These are phyloP conservation scores for Octopus sinensis DNA, from an alignment of 1,140 invertebrate species.

Conservation along the genomic window DNA sequence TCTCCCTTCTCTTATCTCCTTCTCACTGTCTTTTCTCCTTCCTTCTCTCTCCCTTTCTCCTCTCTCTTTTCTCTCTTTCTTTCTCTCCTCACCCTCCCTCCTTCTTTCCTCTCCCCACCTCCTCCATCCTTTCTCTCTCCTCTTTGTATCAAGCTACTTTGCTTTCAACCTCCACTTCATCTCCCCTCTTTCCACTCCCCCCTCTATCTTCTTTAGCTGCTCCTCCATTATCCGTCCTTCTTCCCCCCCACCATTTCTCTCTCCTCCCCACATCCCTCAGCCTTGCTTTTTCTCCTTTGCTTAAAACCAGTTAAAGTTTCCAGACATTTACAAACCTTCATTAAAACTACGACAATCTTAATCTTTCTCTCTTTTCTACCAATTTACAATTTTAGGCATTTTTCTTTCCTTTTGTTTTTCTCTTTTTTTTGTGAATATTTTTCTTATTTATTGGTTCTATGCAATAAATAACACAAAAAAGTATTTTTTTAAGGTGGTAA, in stretches of 20 bases:
- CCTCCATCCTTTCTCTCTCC: not conserved
- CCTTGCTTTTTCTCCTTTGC: not conserved
- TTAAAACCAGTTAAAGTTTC: not conserved
- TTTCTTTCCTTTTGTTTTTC: not conserved
- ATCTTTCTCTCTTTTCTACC: not conserved
- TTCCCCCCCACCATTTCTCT: not conserved
- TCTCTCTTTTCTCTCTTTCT: not conserved
- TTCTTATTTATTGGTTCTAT: too few relatives aligned
- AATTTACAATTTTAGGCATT: not conserved
- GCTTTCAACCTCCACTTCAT: not conserved
- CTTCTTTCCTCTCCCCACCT: not conserved
- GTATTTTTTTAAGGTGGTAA: too few relatives aligned
- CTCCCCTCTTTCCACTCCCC: not conserved
- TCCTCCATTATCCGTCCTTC: not conserved
- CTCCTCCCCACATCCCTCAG: not conserved
- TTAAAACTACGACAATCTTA: not conserved
- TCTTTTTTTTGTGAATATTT: not conserved
- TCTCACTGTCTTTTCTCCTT: not conserved
- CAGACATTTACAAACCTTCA: not conserved
- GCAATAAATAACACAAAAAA: too few relatives aligned
- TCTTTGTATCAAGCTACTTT: not conserved
- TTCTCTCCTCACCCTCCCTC: not conserved
- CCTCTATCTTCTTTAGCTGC: not conserved
- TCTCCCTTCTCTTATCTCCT: not conserved
- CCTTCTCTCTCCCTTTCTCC: not conserved